Evolutionary conservation across 2,113 vertebrate genomes (phyloP).

Genomic region (Python bivittatus): DNA sequence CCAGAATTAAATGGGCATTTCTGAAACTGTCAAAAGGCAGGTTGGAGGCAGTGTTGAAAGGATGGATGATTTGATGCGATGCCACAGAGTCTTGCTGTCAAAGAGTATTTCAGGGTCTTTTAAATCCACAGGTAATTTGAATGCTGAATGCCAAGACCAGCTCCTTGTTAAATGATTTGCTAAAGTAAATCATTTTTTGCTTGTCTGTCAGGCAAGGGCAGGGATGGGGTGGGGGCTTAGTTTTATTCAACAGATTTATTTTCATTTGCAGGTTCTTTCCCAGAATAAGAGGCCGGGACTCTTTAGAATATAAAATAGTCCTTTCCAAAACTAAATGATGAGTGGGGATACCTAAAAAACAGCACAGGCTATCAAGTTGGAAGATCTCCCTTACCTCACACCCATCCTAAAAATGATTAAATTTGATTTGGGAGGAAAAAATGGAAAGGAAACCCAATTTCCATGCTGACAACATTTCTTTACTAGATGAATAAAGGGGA

Average conservation of each 20-base stretch:
- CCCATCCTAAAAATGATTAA: no score
- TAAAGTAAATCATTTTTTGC: not conserved
- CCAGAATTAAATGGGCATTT: no score
- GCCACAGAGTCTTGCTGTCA: not conserved
- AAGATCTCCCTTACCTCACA: no score
- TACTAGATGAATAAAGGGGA: not conserved
- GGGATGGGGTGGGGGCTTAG: no score
- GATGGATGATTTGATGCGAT: slow-evolving; percentile 16
- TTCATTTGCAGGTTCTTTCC: not conserved
- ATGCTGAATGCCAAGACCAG: not conserved
- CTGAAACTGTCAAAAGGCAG: slow-evolving; percentile 81
- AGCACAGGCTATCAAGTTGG: not conserved
- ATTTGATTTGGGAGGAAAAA: no score
- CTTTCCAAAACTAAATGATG: not conserved
- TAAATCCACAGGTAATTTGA: slow-evolving; percentile 16
- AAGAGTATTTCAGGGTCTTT: slow-evolving; percentile 23
- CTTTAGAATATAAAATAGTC: not conserved
- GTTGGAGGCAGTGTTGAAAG: slow-evolving; percentile 73
- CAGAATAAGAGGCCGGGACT: not conserved
- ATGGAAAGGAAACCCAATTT: not conserved
- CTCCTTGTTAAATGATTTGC: not conserved
- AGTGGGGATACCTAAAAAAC: not conserved
- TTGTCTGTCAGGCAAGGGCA: not conserved
- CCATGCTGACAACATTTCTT: not conserved
- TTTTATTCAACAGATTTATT: not conserved